A percentile compares a stretch with the other conserved stretches of the same genome.
Evolutionary conservation across 1,140 invertebrate genomes (phyloP).

Genomic region (Pinna nobilis): DNA sequence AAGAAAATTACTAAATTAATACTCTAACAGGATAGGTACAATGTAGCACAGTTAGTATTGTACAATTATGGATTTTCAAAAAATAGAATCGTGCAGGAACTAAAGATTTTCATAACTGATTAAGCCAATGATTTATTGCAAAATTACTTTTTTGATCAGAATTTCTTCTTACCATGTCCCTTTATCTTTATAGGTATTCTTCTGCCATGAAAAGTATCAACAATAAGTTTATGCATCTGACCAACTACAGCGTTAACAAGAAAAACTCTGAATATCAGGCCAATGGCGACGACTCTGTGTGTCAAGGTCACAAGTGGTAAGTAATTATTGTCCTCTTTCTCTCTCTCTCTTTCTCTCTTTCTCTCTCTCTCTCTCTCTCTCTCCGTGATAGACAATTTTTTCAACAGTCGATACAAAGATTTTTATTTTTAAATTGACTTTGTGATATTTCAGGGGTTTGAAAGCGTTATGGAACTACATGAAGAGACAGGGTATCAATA

Average conservation of each 20-base stretch:
- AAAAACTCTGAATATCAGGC: constrained; percentile 71
- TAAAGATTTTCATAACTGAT: too few relatives aligned
- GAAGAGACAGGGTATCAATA: constrained; percentile 86
- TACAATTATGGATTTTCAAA: constrained; percentile 93
- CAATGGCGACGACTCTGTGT: constrained; percentile 70
- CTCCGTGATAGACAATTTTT: too few relatives aligned
- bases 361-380: too few relatives aligned
- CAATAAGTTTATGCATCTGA: constrained; percentile 75
- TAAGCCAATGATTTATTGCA: too few relatives aligned
- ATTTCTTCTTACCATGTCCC: background rate
- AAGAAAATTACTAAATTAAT: too few relatives aligned
- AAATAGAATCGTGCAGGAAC: constrained; percentile 75
- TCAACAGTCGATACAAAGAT: too few relatives aligned
- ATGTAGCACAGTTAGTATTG: too few relatives aligned
- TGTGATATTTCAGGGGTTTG: constrained; percentile 83
- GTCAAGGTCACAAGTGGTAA: constrained; percentile 75
- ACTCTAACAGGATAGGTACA: too few relatives aligned
- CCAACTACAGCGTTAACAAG: constrained; percentile 76
- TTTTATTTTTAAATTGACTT: background rate
- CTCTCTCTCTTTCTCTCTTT: too few relatives aligned
- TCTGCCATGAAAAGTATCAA: constrained; percentile 70
- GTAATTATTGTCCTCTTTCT: background rate
- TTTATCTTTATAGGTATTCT: constrained; percentile 68
- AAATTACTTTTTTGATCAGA: background rate
- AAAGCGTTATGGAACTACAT: constrained; percentile 92